A percentile compares a stretch with the other conserved stretches of the same genome.
These are phyloP conservation scores for Zygothrica quintamaculata DNA, from an alignment of 2,888 invertebrate genomes.

Conservation along the genomic window DNA sequence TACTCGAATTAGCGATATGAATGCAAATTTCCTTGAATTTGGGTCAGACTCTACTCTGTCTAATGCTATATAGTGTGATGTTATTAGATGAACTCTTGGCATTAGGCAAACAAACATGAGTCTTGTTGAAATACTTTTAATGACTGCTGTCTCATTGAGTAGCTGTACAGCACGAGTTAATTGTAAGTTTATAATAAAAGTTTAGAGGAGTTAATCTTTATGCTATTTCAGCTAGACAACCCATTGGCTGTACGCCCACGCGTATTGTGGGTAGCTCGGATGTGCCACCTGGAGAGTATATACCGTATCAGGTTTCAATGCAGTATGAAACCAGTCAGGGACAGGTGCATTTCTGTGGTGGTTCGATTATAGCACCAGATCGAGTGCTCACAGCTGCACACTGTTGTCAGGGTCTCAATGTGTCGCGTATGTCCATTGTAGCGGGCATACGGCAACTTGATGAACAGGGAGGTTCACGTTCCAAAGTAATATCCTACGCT, in stretches of 20 bases:
- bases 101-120: constrained; percentile 48
- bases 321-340: constrained; percentile 66
- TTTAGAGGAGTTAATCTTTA: background rate
- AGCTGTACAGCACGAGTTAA: constrained; percentile 38
- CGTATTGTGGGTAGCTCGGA: constrained; percentile 81
- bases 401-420: constrained; percentile 76
- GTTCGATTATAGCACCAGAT: constrained; percentile 79
- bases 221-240: constrained; percentile 49
- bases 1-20: constrained; percentile 49
- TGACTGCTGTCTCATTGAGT: constrained; percentile 25
- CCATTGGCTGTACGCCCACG: constrained; percentile 30
- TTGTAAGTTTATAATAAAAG: constrained; percentile 42
- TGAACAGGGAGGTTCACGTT: constrained; percentile 60
- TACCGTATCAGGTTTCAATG: constrained; percentile 83
- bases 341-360: constrained; percentile 82
- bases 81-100: constrained; percentile 15
- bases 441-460: constrained; percentile 76
- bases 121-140: constrained; percentile 32
- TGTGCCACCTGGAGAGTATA: constrained; percentile 64
- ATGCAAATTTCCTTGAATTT: constrained; percentile 60
- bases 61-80: constrained; percentile 32
- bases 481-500: constrained; percentile 60
- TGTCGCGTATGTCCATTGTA: constrained; percentile 67
- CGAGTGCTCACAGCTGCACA: constrained; percentile 83
- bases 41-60: constrained; percentile 14